phyloP scores from a whole-genome alignment of 1,140 invertebrate genomes.

The Psix sp. region DNA sequence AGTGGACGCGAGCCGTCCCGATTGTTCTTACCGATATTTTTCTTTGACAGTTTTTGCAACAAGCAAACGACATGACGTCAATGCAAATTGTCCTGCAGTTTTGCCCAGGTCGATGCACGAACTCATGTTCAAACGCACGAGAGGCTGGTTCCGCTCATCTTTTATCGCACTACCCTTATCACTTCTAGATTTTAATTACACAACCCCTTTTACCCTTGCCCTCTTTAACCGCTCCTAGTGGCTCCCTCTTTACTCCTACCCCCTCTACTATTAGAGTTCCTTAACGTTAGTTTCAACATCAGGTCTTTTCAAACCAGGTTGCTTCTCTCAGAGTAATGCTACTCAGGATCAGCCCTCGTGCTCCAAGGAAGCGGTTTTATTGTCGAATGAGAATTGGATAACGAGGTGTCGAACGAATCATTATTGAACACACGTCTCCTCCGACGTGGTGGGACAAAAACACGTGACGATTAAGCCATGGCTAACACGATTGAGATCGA shows the following conservation, averaged over 20 bases:
- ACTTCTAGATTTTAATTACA: no score
- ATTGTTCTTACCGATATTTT: slow-evolving; percentile 23
- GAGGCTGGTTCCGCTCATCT: slow-evolving; percentile 7
- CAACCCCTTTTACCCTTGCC: not conserved
- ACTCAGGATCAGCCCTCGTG: slow-evolving; percentile 7
- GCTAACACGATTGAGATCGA: slow-evolving; percentile 43
- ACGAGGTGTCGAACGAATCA: slow-evolving; percentile 30
- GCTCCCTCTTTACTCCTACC: no score
- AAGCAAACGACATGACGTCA: slow-evolving; percentile 60
- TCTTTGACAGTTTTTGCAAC: slow-evolving; percentile 58
- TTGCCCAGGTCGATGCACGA: slow-evolving; percentile 18
- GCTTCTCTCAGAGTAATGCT: no score
- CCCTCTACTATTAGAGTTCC: no score
- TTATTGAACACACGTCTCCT: slow-evolving; percentile 36
- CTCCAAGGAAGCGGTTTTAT: slow-evolving; percentile 17
- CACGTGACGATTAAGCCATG: slow-evolving; percentile 28
- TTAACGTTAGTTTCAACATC: no score
- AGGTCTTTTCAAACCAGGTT: no score
- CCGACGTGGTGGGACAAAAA: slow-evolving; percentile 30
- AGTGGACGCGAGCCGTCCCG: slow-evolving; percentile 34
- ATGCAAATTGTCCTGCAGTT: slow-evolving; percentile 41
- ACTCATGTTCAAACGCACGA: slow-evolving; percentile 11
- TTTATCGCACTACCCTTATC: no score
- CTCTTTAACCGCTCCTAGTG: no score
- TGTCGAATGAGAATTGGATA: slow-evolving; percentile 11